A percentile compares a stretch with the other conserved stretches of the same genome.
Conservation (phyloP, 1,140 invertebrate species). For the Magallana ariakensis region DNA sequence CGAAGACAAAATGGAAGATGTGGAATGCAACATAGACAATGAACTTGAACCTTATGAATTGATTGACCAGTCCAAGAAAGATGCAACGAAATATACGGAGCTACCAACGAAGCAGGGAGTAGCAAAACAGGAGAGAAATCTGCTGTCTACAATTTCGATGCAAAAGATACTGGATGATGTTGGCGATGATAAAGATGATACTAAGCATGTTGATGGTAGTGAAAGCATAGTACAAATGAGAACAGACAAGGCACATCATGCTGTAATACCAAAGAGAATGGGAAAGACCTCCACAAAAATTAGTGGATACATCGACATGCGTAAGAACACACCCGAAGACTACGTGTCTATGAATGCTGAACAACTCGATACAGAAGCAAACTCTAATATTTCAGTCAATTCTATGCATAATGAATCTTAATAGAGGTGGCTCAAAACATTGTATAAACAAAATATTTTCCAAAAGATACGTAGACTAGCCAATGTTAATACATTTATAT, state of each 20-base stretch:
- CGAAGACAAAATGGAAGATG: background rate
- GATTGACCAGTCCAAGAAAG: background rate
- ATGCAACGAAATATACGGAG: background rate
- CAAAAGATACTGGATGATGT: background rate
- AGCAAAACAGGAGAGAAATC: background rate
- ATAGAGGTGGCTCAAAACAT: too few species aligned
- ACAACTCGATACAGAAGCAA: too few species aligned
- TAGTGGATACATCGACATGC: constrained; percentile 3
- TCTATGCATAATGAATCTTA: too few species aligned
- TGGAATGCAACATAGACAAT: background rate
- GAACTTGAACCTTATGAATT: constrained; percentile 4
- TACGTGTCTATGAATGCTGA: too few species aligned
- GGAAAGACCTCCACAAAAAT: background rate
- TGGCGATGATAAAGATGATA: background rate
- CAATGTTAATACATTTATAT: too few species aligned
- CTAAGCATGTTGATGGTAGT: background rate
- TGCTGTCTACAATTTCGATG: constrained; percentile 11
- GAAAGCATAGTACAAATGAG: background rate
- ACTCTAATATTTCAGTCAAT: too few species aligned
- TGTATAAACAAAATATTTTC: too few species aligned
- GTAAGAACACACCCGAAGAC: background rate
- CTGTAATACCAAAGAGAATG: background rate
- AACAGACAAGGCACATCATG: background rate
- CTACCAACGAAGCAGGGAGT: background rate
- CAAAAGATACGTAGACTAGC: too few species aligned